These are phyloP conservation scores for Sarcophaga bullata DNA, from an alignment of 1,140 invertebrate genomes.

Conservation along the genomic window DNA sequence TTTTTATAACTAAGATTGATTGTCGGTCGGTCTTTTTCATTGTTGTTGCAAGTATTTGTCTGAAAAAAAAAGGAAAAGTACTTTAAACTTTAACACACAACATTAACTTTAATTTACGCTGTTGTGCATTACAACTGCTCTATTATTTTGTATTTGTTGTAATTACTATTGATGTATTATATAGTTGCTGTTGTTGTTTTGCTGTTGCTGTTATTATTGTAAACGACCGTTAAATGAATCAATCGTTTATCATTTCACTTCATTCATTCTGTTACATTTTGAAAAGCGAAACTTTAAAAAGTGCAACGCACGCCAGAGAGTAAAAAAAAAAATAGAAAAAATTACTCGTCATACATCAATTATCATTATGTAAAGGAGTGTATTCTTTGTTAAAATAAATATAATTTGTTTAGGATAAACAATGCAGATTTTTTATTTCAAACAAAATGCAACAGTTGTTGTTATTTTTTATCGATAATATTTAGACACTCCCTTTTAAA, in stretches of 20 bases:
- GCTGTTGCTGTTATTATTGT: not conserved
- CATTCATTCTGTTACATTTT: slow-evolving; percentile 1
- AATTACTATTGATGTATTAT: not conserved
- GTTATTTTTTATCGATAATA: no score
- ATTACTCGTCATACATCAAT: not conserved
- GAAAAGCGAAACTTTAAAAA: slow-evolving; percentile 28
- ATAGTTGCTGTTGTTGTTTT: not conserved
- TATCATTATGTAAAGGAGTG: not conserved
- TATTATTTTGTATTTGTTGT: not conserved
- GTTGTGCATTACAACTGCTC: not conserved
- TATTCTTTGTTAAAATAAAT: not conserved
- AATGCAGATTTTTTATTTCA: no score
- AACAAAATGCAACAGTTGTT: no score
- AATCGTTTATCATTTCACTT: not conserved
- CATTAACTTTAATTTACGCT: slow-evolving; percentile 31
- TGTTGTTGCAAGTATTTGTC: not conserved
- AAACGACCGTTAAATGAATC: slow-evolving; percentile 2
- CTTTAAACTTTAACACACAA: slow-evolving; percentile 31
- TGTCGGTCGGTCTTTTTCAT: not conserved
- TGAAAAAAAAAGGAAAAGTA: not conserved
- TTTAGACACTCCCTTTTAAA: no score
- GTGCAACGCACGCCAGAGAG: slow-evolving; percentile 6
- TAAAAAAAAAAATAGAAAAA: not conserved
- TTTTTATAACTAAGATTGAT: slow-evolving; percentile 2
- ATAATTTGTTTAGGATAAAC: no score